Conservation (phyloP, 2,113 vertebrate species). For the Petroica traversi region DNA sequence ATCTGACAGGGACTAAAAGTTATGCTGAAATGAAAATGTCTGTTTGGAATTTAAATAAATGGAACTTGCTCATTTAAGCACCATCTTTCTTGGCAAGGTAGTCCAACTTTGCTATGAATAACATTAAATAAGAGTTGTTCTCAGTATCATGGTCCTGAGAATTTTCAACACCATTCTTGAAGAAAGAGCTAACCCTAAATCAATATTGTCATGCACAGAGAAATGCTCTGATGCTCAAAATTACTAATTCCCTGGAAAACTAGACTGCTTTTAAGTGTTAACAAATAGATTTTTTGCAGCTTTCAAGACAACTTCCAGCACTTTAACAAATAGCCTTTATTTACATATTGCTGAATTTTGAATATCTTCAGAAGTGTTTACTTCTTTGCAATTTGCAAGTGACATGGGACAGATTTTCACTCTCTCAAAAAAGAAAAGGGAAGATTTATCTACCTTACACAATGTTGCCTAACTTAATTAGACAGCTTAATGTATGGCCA, state of each 20-base stretch:
- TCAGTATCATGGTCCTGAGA: background rate
- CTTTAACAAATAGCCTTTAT: conserved; percentile 22
- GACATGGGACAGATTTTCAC: background rate
- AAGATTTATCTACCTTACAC: background rate
- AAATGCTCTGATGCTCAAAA: background rate
- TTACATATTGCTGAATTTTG: conserved; percentile 45
- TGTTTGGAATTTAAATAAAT: background rate
- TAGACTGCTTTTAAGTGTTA: background rate
- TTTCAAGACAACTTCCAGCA: conserved; percentile 6
- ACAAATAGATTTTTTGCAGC: conserved; percentile 3
- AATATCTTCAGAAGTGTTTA: conserved; percentile 28
- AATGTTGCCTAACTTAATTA: background rate
- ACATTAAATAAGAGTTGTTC: background rate
- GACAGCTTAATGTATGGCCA: background rate
- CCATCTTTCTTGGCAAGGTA: background rate
- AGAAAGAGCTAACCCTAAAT: background rate
- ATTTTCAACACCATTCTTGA: background rate
- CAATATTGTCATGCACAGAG: background rate
- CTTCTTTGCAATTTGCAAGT: background rate
- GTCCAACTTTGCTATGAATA: background rate
- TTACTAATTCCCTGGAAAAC: background rate
- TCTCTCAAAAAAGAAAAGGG: background rate
- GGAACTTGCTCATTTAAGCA: background rate
- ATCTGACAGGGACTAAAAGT: background rate
- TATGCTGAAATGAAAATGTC: background rate